phyloP scores from a whole-genome alignment of 2,888 invertebrate genomes.

The Ennomos erosarius region DNA sequence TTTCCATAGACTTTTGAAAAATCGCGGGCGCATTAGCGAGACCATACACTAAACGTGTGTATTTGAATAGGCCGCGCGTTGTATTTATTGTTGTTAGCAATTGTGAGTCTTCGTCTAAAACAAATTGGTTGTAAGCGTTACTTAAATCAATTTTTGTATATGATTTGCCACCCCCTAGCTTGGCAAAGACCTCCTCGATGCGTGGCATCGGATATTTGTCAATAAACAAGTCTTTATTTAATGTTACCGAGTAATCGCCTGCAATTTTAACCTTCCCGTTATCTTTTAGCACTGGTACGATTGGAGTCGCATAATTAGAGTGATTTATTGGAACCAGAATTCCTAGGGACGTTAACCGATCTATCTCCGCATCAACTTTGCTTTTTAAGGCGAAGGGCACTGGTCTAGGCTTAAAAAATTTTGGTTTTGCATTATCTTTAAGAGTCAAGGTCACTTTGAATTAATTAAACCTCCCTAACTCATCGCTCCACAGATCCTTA shows the following conservation, averaged over 20 bases:
- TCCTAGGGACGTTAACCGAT: slow-evolving; percentile 34
- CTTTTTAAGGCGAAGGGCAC: slow-evolving; percentile 44
- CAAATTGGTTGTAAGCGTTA: slow-evolving; percentile 42
- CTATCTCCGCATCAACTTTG: slow-evolving; percentile 42
- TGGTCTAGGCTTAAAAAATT: slow-evolving; percentile 42
- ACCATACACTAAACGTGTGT: no score
- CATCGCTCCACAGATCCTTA: slow-evolving; percentile 31
- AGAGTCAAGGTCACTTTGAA: slow-evolving; percentile 29
- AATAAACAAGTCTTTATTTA: slow-evolving; percentile 38
- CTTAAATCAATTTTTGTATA: slow-evolving; percentile 39
- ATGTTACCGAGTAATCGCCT: slow-evolving; percentile 31
- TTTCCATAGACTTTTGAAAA: no score
- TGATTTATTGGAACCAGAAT: slow-evolving; percentile 39
- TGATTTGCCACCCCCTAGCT: slow-evolving; percentile 33
- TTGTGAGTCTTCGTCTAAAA: slow-evolving; percentile 4
- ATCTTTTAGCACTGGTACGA: slow-evolving; percentile 35
- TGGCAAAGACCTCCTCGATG: slow-evolving; percentile 42
- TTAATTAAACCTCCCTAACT: slow-evolving; percentile 34
- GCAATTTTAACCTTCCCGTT: slow-evolving; percentile 33
- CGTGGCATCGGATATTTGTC: slow-evolving; percentile 41
- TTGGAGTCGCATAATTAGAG: slow-evolving; percentile 40
- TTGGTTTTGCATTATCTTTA: slow-evolving; percentile 30
- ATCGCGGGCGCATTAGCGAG: no score
- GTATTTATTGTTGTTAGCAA: no score
- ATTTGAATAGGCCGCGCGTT: no score